Percentiles rank a stretch among this genome's conserved stretches.
These are phyloP conservation scores for Zaprionus bogoriensis DNA, from an alignment of 2,888 invertebrate genomes.

Conservation along the genomic window DNA sequence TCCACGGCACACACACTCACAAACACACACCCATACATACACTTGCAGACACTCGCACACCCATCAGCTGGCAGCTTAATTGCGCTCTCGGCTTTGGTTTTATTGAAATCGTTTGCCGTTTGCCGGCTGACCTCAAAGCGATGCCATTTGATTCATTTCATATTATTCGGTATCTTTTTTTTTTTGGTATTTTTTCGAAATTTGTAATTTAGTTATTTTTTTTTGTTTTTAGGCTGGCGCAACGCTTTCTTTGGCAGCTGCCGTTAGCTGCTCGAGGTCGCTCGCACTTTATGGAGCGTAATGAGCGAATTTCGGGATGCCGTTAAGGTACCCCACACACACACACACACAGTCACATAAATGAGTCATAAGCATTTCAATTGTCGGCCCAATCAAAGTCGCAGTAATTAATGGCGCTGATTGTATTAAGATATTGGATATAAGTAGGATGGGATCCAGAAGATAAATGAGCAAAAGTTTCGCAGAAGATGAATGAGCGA, in stretches of 20 bases:
- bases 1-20: background rate
- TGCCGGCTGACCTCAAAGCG: conserved; percentile 26
- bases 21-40: background rate
- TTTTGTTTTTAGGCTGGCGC: conserved; percentile 8
- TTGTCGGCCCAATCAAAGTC: background rate
- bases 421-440: background rate
- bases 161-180: conserved; percentile 29
- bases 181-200: conserved; percentile 17
- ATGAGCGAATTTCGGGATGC: background rate
- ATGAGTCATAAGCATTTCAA: background rate
- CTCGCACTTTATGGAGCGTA: background rate
- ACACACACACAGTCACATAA: background rate
- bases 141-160: conserved; percentile 48
- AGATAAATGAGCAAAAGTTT: background rate
- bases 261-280: conserved; percentile 6
- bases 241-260: background rate
- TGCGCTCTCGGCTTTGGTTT: conserved; percentile 34
- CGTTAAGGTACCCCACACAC: background rate
- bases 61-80: conserved; percentile 36
- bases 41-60: background rate
- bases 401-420: background rate
- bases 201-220: too few relatives aligned
- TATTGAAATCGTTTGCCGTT: background rate
- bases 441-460: background rate
- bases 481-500: background rate